Base-by-base conservation (phyloP, 2,113 vertebrate species). In the Cettia cetti region DNA sequence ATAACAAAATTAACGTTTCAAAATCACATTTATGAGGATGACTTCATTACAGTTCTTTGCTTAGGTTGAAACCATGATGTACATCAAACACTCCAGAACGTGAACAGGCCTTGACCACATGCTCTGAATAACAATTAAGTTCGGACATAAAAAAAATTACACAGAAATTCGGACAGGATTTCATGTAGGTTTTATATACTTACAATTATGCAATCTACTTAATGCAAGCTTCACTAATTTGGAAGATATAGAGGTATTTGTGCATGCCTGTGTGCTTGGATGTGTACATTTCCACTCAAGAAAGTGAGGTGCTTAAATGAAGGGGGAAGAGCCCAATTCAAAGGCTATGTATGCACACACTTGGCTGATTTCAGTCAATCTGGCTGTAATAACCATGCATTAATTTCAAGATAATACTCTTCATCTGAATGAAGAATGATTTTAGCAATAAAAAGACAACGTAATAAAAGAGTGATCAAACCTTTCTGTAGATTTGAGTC, bases 101-200 rank as follows among this genome's bases (percentile, higher is more conserved):
- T 4, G 1, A 50, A 42, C 0, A 4, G 8, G 9, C 21, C 11
- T 86, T 3, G 20, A 65, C 44, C 45, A 40, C 16, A 63, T 2
- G 6, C 45, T 61, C 9, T 39, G 37, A 79, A 13, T 82, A 76
- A 85, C 26, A 82, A 63, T 50, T 70, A 74, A 68, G 40, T 42
- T 60, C 1, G 3, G n/a, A 88, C 13, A 47, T 37, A 42, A 20
- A 2, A 40, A 3, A 84, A 75, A 74, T 24, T 3, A 63, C 31
- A 56, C 1, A 45, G 17, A 56, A 78, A 78, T 52, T 22, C 87
- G 35, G 44, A 60, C 12, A 69, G 3, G 31, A 68, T 80, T 90
- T 42, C 14, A 70, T 8, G 15, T 50, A 42, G 14, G 24, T 50
- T 69, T 90, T 47, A 54, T 40, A 64, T 5, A 59, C 26, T 44